Conservation (phyloP, 2,888 invertebrate species). For the Dexiosoma caninum region DNA sequence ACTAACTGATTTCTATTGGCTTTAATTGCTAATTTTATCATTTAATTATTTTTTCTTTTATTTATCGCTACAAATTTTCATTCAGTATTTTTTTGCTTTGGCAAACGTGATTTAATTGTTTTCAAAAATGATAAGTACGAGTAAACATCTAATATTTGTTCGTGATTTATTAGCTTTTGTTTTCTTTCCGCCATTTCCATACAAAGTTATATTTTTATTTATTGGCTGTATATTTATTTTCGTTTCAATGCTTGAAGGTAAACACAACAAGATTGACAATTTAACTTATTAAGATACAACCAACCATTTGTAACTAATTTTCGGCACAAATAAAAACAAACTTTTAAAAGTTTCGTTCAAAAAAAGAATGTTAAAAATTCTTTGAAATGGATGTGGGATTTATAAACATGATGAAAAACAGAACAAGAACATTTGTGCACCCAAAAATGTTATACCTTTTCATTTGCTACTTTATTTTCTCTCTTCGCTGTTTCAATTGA, state of each 20-base stretch:
- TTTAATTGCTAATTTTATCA: constrained; percentile 24
- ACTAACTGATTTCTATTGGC: neutral
- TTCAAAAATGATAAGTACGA: constrained; percentile 9
- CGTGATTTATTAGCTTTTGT: neutral
- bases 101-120: constrained; percentile 45
- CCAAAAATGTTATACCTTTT: neutral
- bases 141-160: constrained; percentile 32
- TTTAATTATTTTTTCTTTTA: too few species aligned
- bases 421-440: too few species aligned
- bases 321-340: neutral
- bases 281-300: neutral
- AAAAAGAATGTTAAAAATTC: neutral
- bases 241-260: neutral
- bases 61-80: too few species aligned
- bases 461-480: neutral
- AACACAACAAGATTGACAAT: neutral
- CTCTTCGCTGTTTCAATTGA: neutral
- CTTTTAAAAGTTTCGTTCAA: neutral
- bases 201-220: neutral
- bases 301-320: neutral
- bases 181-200: constrained; percentile 27
- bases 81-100: constrained; percentile 1
- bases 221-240: neutral
- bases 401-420: too few species aligned
- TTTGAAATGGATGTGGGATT: neutral